Evolutionary conservation across 2,888 invertebrate genomes (phyloP).

Genomic region (Dryocosmus kuriphilus): DNA sequence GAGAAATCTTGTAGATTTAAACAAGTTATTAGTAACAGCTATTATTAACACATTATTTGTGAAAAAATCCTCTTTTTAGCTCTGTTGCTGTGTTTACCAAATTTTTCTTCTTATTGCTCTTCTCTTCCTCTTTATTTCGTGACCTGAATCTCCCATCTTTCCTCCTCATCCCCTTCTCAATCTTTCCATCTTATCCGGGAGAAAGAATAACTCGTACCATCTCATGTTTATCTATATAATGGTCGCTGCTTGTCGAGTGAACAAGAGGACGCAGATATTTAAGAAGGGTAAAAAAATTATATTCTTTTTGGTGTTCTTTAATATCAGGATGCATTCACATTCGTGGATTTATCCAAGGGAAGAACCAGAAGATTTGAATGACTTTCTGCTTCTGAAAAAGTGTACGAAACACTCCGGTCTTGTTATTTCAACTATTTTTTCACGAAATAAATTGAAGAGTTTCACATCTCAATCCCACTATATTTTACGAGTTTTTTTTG

Average conservation of each 20-base stretch:
- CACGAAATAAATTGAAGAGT: no score
- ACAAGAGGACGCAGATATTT: constrained; percentile 23
- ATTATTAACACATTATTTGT: no score
- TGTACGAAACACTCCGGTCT: neutral
- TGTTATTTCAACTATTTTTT: neutral
- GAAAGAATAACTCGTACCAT: constrained; percentile 38
- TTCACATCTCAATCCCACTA: no score
- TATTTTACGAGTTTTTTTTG: no score
- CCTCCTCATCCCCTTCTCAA: constrained; percentile 8
- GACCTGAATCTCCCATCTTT: constrained; percentile 17
- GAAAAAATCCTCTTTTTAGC: no score
- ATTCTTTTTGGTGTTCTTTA: neutral
- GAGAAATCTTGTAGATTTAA: no score
- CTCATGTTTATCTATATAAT: constrained; percentile 53
- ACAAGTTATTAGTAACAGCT: no score
- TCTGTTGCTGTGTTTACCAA: no score
- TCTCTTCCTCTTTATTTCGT: neutral
- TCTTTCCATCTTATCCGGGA: constrained; percentile 12
- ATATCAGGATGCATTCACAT: neutral
- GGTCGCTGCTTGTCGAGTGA: constrained; percentile 47
- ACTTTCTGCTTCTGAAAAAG: neutral
- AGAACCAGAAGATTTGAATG: neutral
- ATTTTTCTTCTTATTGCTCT: no score
- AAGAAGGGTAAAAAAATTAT: constrained; percentile 17
- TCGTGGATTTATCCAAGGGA: neutral